Evolutionary conservation across 2,888 invertebrate species (phyloP).

Genomic region (Xylocampa areola): DNA sequence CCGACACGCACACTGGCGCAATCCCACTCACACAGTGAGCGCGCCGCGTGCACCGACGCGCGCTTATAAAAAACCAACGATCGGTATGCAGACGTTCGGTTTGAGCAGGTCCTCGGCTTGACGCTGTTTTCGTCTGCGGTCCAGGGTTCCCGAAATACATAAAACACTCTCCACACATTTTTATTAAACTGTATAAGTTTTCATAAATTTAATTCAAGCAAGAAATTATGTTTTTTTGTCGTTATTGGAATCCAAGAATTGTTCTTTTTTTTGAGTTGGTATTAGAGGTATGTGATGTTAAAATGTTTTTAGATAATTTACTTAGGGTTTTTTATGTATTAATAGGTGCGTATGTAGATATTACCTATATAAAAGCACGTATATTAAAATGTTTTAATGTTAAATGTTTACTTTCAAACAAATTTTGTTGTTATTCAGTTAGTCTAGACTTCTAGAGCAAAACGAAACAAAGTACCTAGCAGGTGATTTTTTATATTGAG

Average conservation of each 20-base stretch:
- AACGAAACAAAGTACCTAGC: too few relatives aligned
- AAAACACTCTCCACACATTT: constrained; percentile 67
- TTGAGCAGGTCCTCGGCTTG: constrained; percentile 89
- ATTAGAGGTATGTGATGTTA: too few relatives aligned
- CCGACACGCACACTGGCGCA: constrained; percentile 74
- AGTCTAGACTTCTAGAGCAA: too few relatives aligned
- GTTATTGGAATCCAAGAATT: background rate
- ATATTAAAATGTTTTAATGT: background rate
- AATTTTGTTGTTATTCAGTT: too few relatives aligned
- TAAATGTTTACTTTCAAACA: too few relatives aligned
- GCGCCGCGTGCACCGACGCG: constrained; percentile 77
- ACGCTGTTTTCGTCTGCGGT: constrained; percentile 90
- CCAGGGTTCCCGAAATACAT: constrained; percentile 79
- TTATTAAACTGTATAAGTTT: constrained; percentile 17
- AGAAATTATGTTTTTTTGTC: background rate
- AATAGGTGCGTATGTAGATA: too few relatives aligned
- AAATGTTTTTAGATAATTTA: too few relatives aligned
- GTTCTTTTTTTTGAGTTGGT: background rate
- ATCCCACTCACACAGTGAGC: constrained; percentile 71
- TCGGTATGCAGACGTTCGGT: constrained; percentile 90
- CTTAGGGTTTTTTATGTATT: too few relatives aligned
- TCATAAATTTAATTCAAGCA: background rate
- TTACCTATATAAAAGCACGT: too few relatives aligned
- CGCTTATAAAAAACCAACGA: constrained; percentile 89
- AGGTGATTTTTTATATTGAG: too few relatives aligned